Evolutionary conservation across 2,797 vertebrate genomes (phyloP), one percentile per base, ranked within the genome.

Genomic region (Danio albolineatus): DNA sequence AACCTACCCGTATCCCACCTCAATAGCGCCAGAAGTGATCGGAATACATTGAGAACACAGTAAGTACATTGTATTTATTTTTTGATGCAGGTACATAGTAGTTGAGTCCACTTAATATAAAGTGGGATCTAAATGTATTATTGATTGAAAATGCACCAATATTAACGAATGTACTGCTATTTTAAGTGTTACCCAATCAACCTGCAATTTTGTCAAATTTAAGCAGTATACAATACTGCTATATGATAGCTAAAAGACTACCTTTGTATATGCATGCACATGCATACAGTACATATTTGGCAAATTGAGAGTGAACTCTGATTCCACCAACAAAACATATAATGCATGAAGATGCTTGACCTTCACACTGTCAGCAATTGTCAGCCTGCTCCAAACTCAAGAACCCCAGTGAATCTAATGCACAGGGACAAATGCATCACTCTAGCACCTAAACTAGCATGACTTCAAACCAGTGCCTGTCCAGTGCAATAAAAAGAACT

Each of bases 281-380:
- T n/a, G n/a, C n/a, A n/a, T n/a, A n/a, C n/a, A 16, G 4, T 67
- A 2, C 49, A 14, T 46, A 43, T 48, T 46, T 46, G 64, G 46
- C 46, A 66, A 44, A 66, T 36, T 49, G 16, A 49, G 65, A 38
- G 5, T 38, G 65, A 36, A 16, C 44, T 66, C 89, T 90, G 89
- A 93, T 87, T 79, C 86, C 79, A 91, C 74, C 81, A 85, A 83
- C 89, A 85, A 88, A 85, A 92, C 88, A 75, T 73, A 12, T 21
- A 38, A 8, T 60, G 73, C 82, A 82, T 77, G 67, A 49, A 64
- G 56, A 66, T 84, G 65, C 59, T 75, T 71, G 54, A 75, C 81
- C 82, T 56, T 72, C 71, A 36, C 69, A 86, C 80, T 85, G 83
- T 85, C 82, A 87, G 86, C 80, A 59, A 79, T 86, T 86, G 83